Conservation (phyloP, 2,113 vertebrate species). For the Fulmarus glacialis region DNA sequence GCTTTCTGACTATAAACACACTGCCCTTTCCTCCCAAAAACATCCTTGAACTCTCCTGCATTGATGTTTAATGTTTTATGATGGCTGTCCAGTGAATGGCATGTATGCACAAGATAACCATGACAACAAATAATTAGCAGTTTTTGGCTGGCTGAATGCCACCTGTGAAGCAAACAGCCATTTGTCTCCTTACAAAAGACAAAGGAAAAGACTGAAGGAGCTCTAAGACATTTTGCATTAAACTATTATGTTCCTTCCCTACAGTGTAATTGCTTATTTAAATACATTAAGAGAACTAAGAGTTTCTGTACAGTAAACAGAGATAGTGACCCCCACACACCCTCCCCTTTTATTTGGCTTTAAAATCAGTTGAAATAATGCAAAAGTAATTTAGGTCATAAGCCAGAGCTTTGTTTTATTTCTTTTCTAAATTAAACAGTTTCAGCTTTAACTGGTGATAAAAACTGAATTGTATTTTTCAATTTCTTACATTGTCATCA, state of each 20-base stretch:
- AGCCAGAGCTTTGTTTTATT: conserved; percentile 1
- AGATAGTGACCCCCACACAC: not conserved
- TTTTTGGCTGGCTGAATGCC: not conserved
- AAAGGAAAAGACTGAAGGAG: not conserved
- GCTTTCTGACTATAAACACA: not conserved
- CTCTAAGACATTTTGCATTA: not conserved
- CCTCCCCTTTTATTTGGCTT: not conserved
- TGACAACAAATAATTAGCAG: conserved; percentile 1
- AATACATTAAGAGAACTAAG: conserved; percentile 25
- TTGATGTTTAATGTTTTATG: not conserved
- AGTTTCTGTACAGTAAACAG: conserved; percentile 19
- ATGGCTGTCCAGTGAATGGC: not conserved
- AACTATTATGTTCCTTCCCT: not conserved
- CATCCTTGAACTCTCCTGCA: not conserved
- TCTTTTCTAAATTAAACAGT: conserved; percentile 25
- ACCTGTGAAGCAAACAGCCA: conserved; percentile 2
- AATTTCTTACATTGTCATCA: conserved; percentile 35
- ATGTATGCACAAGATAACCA: not conserved
- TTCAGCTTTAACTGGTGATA: conserved; percentile 10
- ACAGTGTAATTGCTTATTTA: conserved; percentile 38
- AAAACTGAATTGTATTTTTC: conserved; percentile 5
- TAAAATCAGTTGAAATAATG: conserved; percentile 27
- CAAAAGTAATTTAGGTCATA: conserved; percentile 49
- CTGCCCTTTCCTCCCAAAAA: not conserved
- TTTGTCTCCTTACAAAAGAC: not conserved